Conservation (phyloP, 2,797 vertebrate species). For the Dipus sagitta region DNA sequence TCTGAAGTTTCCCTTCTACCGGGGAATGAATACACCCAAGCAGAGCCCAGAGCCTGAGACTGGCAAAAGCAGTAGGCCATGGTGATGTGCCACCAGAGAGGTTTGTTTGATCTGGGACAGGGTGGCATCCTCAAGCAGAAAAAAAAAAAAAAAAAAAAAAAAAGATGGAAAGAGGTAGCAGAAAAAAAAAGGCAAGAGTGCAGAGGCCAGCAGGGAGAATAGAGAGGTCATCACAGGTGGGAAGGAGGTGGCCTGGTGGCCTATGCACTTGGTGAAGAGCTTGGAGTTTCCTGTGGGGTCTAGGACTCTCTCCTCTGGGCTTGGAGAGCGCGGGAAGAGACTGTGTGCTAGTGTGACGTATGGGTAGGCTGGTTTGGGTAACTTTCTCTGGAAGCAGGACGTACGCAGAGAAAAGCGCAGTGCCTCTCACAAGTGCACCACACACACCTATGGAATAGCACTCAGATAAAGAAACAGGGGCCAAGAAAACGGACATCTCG, state of each 20-base stretch:
- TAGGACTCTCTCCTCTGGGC: slow-evolving; percentile 13
- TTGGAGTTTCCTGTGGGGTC: neutral
- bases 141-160: neutral
- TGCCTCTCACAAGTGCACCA: slow-evolving; percentile 19
- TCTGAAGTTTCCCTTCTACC: neutral
- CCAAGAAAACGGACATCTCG: no score
- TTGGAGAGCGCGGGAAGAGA: neutral
- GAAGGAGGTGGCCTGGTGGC: neutral
- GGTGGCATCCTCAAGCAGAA: neutral
- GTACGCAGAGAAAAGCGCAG: neutral
- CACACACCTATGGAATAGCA: neutral
- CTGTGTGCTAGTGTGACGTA: neutral
- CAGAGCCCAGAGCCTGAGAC: neutral
- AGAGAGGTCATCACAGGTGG: no score
- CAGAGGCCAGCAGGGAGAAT: neutral
- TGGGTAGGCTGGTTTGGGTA: neutral
- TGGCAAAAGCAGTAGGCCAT: neutral
- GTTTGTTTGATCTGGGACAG: neutral
- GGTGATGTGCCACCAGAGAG: neutral
- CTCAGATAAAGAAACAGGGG: neutral
- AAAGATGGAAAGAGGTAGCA: neutral
- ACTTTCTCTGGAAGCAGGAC: slow-evolving; percentile 15
- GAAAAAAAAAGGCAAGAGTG: neutral
- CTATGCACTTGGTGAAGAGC: neutral
- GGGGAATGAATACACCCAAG: neutral